Evolutionary conservation across 2,888 invertebrate species (phyloP).

Genomic region (Timema cristinae): DNA sequence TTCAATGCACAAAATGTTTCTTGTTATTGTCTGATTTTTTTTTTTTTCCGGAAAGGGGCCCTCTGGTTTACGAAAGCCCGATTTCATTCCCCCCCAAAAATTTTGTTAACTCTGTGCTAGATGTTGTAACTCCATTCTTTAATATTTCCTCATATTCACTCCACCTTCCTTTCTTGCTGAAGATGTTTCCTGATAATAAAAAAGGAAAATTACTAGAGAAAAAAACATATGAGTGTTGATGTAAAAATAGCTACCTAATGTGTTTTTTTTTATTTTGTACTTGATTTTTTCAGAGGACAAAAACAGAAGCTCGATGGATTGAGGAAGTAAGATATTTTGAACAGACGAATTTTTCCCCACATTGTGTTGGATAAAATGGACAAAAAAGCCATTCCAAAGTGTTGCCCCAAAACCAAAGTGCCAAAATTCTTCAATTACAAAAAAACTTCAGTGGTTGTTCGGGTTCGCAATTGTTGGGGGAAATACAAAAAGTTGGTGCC

Average conservation of each 20-base stretch:
- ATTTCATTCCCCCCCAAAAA: too few relatives aligned
- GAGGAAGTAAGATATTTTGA: neutral
- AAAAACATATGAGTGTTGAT: too few relatives aligned
- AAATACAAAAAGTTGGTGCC: constrained; percentile 36
- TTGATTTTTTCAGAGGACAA: neutral
- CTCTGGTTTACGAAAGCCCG: too few relatives aligned
- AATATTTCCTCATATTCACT: too few relatives aligned
- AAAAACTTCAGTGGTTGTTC: constrained; percentile 35
- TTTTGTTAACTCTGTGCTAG: too few relatives aligned
- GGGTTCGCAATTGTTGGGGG: constrained; percentile 37
- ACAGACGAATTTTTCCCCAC: constrained; percentile 37
- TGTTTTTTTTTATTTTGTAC: neutral
- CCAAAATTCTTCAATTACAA: constrained; percentile 39
- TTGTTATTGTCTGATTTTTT: neutral
- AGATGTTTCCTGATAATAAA: too few relatives aligned
- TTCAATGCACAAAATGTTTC: neutral
- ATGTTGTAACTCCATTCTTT: too few relatives aligned
- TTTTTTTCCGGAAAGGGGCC: neutral
- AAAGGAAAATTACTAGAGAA: too few relatives aligned
- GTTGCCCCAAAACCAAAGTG: constrained; percentile 35
- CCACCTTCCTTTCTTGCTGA: too few relatives aligned
- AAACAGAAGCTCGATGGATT: neutral
- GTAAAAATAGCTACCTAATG: too few relatives aligned
- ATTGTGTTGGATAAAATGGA: constrained; percentile 37
- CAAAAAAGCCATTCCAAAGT: constrained; percentile 38